These are phyloP conservation scores for Cheilosia vernalis DNA, from an alignment of 2,888 invertebrate species.

Conservation along the genomic window DNA sequence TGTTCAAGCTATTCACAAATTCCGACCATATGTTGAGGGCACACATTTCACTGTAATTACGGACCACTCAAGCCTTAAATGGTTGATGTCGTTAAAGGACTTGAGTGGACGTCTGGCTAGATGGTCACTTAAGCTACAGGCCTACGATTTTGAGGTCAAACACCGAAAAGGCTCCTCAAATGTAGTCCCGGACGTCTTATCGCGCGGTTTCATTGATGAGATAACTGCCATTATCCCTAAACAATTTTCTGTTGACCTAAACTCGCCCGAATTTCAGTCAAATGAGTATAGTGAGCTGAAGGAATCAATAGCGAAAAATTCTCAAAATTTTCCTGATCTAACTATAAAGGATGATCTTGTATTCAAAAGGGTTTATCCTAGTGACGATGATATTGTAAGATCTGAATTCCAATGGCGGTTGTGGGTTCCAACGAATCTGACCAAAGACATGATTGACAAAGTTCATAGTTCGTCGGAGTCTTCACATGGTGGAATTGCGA, in stretches of 20 bases:
- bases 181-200: no score
- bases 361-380: neutral
- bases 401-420: constrained; percentile 15
- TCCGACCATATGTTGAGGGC: no score
- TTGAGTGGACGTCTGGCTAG: no score
- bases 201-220: no score
- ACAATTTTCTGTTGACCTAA: neutral
- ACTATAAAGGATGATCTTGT: neutral
- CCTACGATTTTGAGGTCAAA: no score
- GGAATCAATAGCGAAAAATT: neutral
- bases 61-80: no score
- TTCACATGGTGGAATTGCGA: constrained; percentile 2
- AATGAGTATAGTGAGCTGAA: neutral
- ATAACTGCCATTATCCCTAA: no score
- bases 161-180: no score
- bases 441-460: neutral
- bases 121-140: no score
- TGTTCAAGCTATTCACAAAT: no score
- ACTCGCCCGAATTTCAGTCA: neutral
- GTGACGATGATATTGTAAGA: neutral
- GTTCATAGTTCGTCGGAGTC: neutral
- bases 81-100: no score
- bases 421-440: neutral
- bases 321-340: neutral
- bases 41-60: no score